Base-by-base conservation (phyloP, 2,797 vertebrate species). In the Coendou prehensilis region DNA sequence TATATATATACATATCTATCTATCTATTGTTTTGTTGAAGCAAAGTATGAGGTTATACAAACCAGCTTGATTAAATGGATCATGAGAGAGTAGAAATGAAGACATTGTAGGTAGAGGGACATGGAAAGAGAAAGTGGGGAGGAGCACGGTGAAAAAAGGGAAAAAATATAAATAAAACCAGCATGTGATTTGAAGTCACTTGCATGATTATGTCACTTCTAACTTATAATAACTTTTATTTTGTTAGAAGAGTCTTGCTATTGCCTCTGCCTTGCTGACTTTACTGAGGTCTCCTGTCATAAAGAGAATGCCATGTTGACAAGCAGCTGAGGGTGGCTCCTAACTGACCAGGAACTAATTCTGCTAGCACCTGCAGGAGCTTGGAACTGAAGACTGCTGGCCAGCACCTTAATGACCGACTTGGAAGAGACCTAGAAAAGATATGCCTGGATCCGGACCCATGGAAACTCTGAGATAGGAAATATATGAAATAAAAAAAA, bases 301-400 rank as follows among this genome's bases (percentile, higher is more conserved):
- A 0, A 28, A 7, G 7, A 45, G 22, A 67, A 7, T 33, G 26
- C 45, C n/a, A 7, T 2, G 5, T 9, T 33, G 13, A 7, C 28
- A 45, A 54, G 30, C 17, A 37, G 26, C 9, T 4, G 1, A 82
- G 30, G 9, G 30, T 17, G 45, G 18, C 26, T 50, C 52, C 18
- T 30, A 47, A 9, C 17, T 23, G 13, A 23, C 37, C 41, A 14
- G 5, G 1, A 73, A 37, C 18, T 54, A 64, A 52, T 57, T 37
- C 52, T 41, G 13, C 61, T 47, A 54, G 26, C 6, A 87, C 47
- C 15, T 8, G 7, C 23, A 59, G n/a, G 5, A 80, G 6, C 64
- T 26, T 52, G 10, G 59, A 50, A 20, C 2, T 59, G 23, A 61
- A 69, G 6, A 2, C 3, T 73, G n/a, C 30, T 33, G 73, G 23